Conservation (phyloP, 2,888 invertebrate genomes). For the Noctua fimbriata region DNA sequence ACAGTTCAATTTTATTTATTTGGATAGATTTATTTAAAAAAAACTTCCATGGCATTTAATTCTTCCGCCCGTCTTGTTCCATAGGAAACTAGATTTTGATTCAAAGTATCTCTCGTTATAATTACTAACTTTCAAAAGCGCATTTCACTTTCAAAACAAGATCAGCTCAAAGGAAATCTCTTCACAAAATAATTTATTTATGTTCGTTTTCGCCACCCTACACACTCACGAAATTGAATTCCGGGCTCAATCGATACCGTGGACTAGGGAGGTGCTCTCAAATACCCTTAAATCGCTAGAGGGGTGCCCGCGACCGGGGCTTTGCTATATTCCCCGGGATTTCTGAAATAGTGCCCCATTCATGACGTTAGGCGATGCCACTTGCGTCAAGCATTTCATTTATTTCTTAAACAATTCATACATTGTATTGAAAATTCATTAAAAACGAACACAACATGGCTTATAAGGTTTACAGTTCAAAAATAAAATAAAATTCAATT, state of each 20-base stretch:
- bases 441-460: too few relatives aligned
- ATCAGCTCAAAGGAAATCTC: background rate
- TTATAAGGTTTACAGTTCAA: too few relatives aligned
- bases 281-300: conserved; percentile 41
- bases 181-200: conserved; percentile 29
- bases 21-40: too few relatives aligned
- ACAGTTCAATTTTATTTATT: too few relatives aligned
- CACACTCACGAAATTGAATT: conserved; percentile 47
- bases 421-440: too few relatives aligned
- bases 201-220: background rate
- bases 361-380: background rate
- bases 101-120: background rate
- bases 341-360: conserved; percentile 3
- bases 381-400: background rate
- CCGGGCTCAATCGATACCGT: conserved; percentile 47
- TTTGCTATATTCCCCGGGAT: conserved; percentile 23
- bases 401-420: too few relatives aligned
- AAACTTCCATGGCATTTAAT: background rate
- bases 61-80: background rate
- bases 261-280: conserved; percentile 13
- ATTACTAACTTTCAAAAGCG: background rate
- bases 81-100: too few relatives aligned
- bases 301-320: conserved; percentile 30
- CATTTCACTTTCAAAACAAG: background rate
- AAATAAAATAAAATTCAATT: too few relatives aligned